Evolutionary conservation across 2,888 invertebrate species (phyloP), one percentile per base, ranked within the genome.

Genomic region (Erebia aethiops): DNA sequence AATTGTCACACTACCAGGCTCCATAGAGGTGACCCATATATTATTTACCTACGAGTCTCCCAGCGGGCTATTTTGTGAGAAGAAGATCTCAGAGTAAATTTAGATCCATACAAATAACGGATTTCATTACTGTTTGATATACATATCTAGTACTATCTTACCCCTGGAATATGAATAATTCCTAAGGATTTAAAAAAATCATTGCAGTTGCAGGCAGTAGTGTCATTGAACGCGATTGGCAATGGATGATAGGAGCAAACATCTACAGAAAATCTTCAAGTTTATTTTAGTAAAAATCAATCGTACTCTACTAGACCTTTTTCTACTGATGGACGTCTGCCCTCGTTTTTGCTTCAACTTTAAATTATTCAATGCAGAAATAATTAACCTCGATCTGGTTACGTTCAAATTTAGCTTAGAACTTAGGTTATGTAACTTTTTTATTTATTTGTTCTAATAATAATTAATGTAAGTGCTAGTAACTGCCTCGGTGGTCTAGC

Each of bases 351-450:
- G 46, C 61, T 46, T 13, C 46, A 61, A 21, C 46, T 46, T 56
- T 60, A 60, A 60, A 21, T 61, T 46, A 49, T 46, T 21, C 61
- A 61, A 7, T 61, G 61, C 46, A 61, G 85, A 56, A 56, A 62
- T 54, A 62, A 26, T 26, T 26, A 26, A 41, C 54, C 62, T 56
- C 43, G 26, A 65, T 21, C 54, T 41, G 52, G 26, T 13, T 49
- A 49, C 63, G 18, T 52, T 46, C 43, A n/a, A 14, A n/a, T 8
- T 51, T 35, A 35, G 21, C 21, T 26, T 26, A 26, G 26, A 26
- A 26, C 8, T 16, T 51, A 26, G 26, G 26, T 26, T 3, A 4
- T 21, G 2, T 1, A 2, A 2, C 21, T 1, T 4, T 26, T 26
- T 26, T 26, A 26, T 26, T 26, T 26, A 1, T 26, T 26, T 1